phyloP scores from a whole-genome alignment of 2,113 vertebrate species.

The Thinocorus orbignyianus region DNA sequence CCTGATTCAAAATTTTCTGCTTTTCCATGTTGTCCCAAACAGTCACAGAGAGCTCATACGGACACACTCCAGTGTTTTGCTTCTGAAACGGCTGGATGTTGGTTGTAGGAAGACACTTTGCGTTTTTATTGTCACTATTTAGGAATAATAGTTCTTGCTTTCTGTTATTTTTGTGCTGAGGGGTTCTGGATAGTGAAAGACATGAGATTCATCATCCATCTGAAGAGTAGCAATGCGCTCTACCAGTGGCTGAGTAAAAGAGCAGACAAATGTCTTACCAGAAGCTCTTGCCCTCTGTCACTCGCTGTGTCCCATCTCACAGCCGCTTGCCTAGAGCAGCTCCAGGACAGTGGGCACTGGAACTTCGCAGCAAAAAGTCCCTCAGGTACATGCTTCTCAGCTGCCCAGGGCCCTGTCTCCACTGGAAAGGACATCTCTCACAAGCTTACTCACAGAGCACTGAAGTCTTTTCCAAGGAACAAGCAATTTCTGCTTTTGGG shows the following conservation, averaged over 20 bases:
- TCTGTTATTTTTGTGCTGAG: background rate
- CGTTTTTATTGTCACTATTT: background rate
- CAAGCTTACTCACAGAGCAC: background rate
- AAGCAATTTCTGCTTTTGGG: background rate
- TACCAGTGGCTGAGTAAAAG: background rate
- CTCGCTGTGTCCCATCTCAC: rapidly evolving
- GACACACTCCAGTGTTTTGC: background rate
- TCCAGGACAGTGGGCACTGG: background rate
- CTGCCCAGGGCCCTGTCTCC: rapidly evolving
- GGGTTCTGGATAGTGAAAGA: background rate
- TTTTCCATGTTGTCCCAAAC: background rate
- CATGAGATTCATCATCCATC: rapidly evolving
- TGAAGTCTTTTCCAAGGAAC: background rate
- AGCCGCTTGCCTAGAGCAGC: background rate
- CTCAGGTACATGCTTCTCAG: rapidly evolving
- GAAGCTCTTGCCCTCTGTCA: background rate
- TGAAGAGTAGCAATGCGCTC: rapidly evolving
- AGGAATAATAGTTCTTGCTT: background rate
- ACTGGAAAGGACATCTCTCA: background rate
- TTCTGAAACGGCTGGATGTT: background rate
- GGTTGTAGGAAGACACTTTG: background rate
- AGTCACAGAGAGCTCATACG: rapidly evolving
- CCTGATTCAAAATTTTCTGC: background rate
- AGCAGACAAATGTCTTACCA: background rate
- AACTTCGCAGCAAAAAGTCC: background rate